These are phyloP conservation scores for Centroberyx gerrardi DNA, from an alignment of 2,797 vertebrate species.

Conservation along the genomic window DNA sequence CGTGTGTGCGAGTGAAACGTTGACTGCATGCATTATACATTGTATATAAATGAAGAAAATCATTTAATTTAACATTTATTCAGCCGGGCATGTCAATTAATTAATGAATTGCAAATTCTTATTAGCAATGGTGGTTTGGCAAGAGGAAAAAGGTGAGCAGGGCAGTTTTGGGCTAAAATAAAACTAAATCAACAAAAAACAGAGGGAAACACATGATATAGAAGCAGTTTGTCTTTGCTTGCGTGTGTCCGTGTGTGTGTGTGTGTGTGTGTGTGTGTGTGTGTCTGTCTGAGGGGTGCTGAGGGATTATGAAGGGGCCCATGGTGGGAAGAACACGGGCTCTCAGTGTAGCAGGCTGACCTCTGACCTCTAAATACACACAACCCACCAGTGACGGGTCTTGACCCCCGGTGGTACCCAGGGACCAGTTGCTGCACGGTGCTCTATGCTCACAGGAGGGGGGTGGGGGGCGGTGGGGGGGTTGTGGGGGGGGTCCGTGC, in stretches of 20 bases:
- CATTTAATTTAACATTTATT: neutral
- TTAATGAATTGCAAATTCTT: neutral
- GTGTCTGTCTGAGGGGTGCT: slow-evolving; percentile 27
- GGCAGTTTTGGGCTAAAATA: neutral
- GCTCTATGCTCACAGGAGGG: slow-evolving; percentile 21
- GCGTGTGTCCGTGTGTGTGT: neutral
- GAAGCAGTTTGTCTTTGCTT: neutral
- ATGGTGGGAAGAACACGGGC: slow-evolving; percentile 15
- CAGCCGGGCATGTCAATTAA: neutral
- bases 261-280: slow-evolving; percentile 12
- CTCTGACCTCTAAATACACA: slow-evolving; percentile 63
- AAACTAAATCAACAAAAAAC: neutral
- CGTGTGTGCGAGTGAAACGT: neutral
- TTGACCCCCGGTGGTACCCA: slow-evolving; percentile 36
- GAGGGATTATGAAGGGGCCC: slow-evolving; percentile 40
- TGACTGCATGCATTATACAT: no score
- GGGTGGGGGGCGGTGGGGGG: neutral
- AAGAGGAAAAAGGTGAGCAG: neutral
- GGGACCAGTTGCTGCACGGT: slow-evolving; percentile 69
- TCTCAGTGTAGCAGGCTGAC: slow-evolving; percentile 48
- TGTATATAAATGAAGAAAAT: neutral
- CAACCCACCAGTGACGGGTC: slow-evolving; percentile 33
- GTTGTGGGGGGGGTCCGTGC: slow-evolving; percentile 31
- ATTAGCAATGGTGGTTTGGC: neutral
- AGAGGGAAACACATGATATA: neutral